phyloP scores from a whole-genome alignment of 2,888 invertebrate genomes.

The Gastrophysa polygoni region DNA sequence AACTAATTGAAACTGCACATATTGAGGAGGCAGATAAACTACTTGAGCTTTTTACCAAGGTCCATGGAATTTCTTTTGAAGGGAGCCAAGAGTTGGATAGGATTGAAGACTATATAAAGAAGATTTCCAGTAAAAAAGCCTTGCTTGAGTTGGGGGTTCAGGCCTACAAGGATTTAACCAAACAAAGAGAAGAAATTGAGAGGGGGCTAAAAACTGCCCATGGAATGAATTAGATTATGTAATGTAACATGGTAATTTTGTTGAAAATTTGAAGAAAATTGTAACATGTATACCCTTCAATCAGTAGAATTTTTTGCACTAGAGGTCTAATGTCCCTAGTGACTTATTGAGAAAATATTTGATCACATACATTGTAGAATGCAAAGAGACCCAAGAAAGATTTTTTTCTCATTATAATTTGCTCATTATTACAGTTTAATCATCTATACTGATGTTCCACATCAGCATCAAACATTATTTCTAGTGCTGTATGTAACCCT shows the following conservation, averaged over 20 bases:
- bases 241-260: not conserved
- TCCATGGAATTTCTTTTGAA: constrained; percentile 64
- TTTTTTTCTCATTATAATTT: too few species aligned
- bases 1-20: constrained; percentile 67
- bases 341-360: too few species aligned
- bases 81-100: constrained; percentile 60
- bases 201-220: constrained; percentile 72
- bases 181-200: constrained; percentile 64
- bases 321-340: too few species aligned
- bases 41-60: constrained; percentile 62
- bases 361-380: too few species aligned
- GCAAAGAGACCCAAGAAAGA: too few species aligned
- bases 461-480: too few species aligned
- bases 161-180: constrained; percentile 70
- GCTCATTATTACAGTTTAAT: too few species aligned
- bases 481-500: too few species aligned
- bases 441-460: too few species aligned
- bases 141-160: constrained; percentile 75
- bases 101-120: constrained; percentile 67
- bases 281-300: too few species aligned
- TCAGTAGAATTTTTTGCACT: too few species aligned
- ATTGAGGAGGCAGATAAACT: constrained; percentile 66
- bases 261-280: not conserved
- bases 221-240: constrained; percentile 63
- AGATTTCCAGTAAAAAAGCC: constrained; percentile 68